Conservation (phyloP, 2,888 invertebrate species). For the Rotaria sp. region DNA sequence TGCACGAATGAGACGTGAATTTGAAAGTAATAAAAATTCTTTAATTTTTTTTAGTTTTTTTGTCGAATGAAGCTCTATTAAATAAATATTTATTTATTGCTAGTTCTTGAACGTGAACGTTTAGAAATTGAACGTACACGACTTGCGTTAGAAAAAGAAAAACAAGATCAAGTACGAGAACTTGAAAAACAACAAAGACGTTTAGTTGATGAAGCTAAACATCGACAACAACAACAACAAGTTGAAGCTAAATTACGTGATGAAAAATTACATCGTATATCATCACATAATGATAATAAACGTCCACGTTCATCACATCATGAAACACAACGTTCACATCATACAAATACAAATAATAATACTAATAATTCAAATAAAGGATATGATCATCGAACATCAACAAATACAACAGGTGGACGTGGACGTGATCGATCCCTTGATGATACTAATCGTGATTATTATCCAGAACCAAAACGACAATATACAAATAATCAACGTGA, state of each 20-base stretch:
- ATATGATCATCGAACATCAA: not conserved
- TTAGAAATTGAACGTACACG: not conserved
- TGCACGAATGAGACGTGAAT: not conserved
- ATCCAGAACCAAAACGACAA: not conserved
- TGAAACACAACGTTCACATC: not conserved
- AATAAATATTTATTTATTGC: not conserved
- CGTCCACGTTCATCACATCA: not conserved
- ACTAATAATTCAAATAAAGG: not conserved
- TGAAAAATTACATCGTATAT: conserved; percentile 12
- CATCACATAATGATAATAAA: not conserved
- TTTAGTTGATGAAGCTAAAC: not conserved
- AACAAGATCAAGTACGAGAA: conserved; percentile 8
- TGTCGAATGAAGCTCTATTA: no score
- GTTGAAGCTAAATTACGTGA: conserved; percentile 5
- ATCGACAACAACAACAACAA: not conserved
- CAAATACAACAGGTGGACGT: not conserved
- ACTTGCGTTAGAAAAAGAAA: not conserved
- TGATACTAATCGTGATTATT: not conserved
- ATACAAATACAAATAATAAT: not conserved
- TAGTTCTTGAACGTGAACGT: conserved; percentile 22
- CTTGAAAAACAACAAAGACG: conserved; percentile 4
- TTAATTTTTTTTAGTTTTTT: no score
- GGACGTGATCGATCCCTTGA: conserved; percentile 2
- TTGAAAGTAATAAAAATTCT: not conserved
- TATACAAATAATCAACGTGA: not conserved